Base-by-base conservation (phyloP, 2,888 invertebrate genomes). In the Eupelmus urozonus region DNA sequence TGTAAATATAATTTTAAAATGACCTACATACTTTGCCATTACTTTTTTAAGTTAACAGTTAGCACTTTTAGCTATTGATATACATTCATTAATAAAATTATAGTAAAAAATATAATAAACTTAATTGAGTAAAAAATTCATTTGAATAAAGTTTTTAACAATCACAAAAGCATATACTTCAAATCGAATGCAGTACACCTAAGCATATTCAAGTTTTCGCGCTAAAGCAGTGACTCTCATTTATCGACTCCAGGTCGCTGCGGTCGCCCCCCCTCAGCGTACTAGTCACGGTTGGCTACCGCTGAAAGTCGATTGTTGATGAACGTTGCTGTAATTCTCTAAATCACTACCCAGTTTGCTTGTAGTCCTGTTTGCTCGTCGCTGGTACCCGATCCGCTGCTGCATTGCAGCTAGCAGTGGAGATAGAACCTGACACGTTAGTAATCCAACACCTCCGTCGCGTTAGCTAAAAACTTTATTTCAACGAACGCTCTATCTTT, bases 151-250 rank as follows among this genome's bases (percentile, higher is more conserved):
- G n/a, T n/a, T n/a, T n/a, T n/a, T n/a, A n/a, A n/a, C n/a, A n/a
- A n/a, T n/a, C n/a, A n/a, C n/a, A n/a, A n/a, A n/a, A n/a, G n/a
- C n/a, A n/a, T n/a, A n/a, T n/a, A n/a, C n/a, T n/a, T n/a, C n/a
- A n/a, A n/a, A n/a, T n/a, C n/a, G n/a, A n/a, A n/a, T n/a, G n/a
- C n/a, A n/a, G n/a, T n/a, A n/a, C n/a, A n/a, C n/a, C n/a, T 34
- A 9, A 34, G 9, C 3, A 34, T 18, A 53, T 83, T 82, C 60
- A 80, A 84, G 72, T 11, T 76, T 83, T 84, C 83, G 82, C 85
- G 85, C 85, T 73, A 66, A 67, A 57, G 20, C 79, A 82, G 83
- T 79, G 82, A 75, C 81, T 70, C 82, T 83, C 83, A 84, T 53
- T 57, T 42, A n/a, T n/a, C 27, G 25, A 49, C 7, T 9, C 16